These are phyloP conservation scores for Hydraecia micacea DNA, from an alignment of 2,888 invertebrate genomes.

Conservation along the genomic window DNA sequence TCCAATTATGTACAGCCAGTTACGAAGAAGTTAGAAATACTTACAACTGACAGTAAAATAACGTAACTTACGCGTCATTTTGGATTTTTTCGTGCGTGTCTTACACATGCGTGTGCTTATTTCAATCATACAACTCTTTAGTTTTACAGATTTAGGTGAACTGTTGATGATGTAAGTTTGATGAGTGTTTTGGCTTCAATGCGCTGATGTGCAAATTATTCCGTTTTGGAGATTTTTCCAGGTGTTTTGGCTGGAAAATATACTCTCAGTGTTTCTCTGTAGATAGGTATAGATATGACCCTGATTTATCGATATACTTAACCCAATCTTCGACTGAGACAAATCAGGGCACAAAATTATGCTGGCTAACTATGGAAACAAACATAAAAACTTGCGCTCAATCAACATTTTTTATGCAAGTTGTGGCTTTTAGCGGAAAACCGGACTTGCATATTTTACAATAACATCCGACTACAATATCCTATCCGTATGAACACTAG, in stretches of 20 bases:
- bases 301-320: too few relatives aligned
- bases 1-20: slow-evolving; percentile 30
- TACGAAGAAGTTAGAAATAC: slow-evolving; percentile 48
- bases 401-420: not conserved
- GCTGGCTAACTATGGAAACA: not conserved
- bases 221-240: not conserved
- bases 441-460: not conserved
- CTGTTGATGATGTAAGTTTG: slow-evolving; percentile 16
- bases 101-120: slow-evolving; percentile 37
- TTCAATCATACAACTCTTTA: slow-evolving; percentile 35
- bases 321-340: not conserved
- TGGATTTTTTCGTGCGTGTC: slow-evolving; percentile 41
- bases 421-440: not conserved
- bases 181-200: not conserved
- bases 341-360: not conserved
- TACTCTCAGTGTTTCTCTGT: too few relatives aligned
- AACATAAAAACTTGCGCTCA: not conserved
- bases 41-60: slow-evolving; percentile 48
- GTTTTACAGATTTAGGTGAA: slow-evolving; percentile 24
- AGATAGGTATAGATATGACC: not conserved
- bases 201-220: not conserved
- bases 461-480: slow-evolving; percentile 10
- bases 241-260: not conserved
- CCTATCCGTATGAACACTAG: slow-evolving; percentile 1
- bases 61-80: slow-evolving; percentile 47